These are phyloP conservation scores for Poeciliopsis presidionis DNA, from an alignment of 2,797 vertebrate species.

Conservation along the genomic window DNA sequence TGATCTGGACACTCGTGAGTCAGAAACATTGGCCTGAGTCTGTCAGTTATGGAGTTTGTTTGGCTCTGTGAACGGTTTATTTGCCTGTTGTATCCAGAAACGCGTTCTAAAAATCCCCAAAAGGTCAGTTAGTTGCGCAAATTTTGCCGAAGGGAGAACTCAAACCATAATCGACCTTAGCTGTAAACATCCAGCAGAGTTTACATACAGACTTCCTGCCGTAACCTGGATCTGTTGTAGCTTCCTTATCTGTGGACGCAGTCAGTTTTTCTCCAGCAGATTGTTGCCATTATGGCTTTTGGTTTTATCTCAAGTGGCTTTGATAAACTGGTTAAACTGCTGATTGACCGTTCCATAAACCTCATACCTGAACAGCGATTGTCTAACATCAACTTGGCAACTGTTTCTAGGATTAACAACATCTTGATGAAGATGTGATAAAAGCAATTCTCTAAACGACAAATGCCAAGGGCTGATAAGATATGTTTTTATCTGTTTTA, in stretches of 20 bases:
- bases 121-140: neutral
- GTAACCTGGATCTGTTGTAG: neutral
- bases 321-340: conserved; percentile 7
- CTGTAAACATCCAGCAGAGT: conserved; percentile 27
- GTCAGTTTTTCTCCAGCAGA: neutral
- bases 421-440: neutral
- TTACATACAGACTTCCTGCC: conserved; percentile 17
- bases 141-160: neutral
- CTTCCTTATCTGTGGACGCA: neutral
- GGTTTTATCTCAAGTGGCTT: conserved; percentile 6
- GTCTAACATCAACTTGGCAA: neutral
- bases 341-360: conserved; percentile 13
- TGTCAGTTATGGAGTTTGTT: neutral
- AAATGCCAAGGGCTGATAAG: neutral
- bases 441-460: neutral
- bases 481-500: conserved; percentile 1
- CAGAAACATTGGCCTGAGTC: neutral
- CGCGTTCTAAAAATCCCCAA: neutral
- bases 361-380: neutral
- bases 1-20: conserved; percentile 3
- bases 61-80: neutral
- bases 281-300: neutral
- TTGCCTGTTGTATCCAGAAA: neutral
- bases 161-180: neutral
- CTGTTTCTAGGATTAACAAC: neutral